phyloP scores from a whole-genome alignment of 2,113 vertebrate genomes.

The Rhinoptilus africanus region DNA sequence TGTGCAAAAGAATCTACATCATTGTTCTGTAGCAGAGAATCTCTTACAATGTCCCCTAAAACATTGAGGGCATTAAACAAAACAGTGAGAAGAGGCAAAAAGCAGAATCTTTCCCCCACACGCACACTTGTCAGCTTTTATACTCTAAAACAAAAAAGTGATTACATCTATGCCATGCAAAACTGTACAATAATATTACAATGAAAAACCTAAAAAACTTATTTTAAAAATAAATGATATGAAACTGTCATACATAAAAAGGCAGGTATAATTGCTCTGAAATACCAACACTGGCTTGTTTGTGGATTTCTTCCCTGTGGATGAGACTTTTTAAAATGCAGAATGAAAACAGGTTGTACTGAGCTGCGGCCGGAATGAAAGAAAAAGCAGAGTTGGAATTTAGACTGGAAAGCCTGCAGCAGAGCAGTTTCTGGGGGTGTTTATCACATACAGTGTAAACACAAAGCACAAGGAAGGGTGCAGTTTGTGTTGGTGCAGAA shows the following conservation, averaged over 20 bases:
- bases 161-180: slow-evolving; percentile 97
- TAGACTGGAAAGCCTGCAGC: not conserved
- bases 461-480: not conserved
- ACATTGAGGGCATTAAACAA: slow-evolving; percentile 78
- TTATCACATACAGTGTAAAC: not conserved
- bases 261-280: slow-evolving; percentile 84
- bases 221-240: slow-evolving; percentile 83
- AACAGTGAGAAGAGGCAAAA: slow-evolving; percentile 77
- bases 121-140: slow-evolving; percentile 73
- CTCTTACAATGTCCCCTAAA: slow-evolving; percentile 87
- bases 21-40: slow-evolving; percentile 87
- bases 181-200: slow-evolving; percentile 99
- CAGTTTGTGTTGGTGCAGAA: not conserved
- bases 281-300: slow-evolving; percentile 78
- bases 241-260: slow-evolving; percentile 88
- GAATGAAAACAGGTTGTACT: not conserved
- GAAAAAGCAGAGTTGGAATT: not conserved
- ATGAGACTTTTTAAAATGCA: slow-evolving; percentile 12
- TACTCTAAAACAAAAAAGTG: slow-evolving; percentile 82
- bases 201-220: slow-evolving; percentile 83
- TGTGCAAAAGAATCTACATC: slow-evolving; percentile 95
- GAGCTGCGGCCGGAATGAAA: not conserved
- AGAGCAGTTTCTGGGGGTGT: not conserved
- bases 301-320: slow-evolving; percentile 57
- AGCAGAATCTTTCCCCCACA: slow-evolving; percentile 64